Base-by-base conservation (phyloP, 2,113 vertebrate species). In the Todiramphus saurophagus region DNA sequence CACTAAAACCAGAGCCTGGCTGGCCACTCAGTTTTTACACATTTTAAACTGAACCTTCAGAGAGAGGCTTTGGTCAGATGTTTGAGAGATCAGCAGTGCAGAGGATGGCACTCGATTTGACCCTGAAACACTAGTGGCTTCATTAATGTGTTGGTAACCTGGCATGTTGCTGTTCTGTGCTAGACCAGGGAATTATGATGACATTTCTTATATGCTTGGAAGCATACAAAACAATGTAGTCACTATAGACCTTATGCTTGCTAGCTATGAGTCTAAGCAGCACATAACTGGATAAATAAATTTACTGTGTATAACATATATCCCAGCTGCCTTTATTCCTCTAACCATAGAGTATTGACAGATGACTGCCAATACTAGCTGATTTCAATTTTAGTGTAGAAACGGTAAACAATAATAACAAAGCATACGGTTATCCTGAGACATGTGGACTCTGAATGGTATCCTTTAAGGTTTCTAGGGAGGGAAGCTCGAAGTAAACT, bases 141-240 rank as follows among this genome's bases (percentile, higher is more conserved):
- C 9, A 16, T 82, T 69, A 58, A 25, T 1, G 0, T 35, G 10
- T 39, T 79, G 23, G 24, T 62, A 13, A 50, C 28, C 16, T 48
- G 30, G 7, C 20, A 39, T 0, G 0, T 4, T 62, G 27, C 10
- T 85, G 25, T 64, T 35, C 25, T 33, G 1, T n/a, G 46, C 28
- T 64, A 30, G 12, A 20, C 24, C 35, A 31, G 7, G 41, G 67
- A 73, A 35, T 73, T 25, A 44, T 21, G 2, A 62, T 74, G 33
- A 4, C 24, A 5, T 69, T 68, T 69, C n/a, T 60, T 56, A 17
- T 74, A 15, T 50, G 41, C 51, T 80, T 48, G 55, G 48, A 91
- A 43, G 17, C 1, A 0, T 30, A 60, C 9, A 66, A 51, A 89
- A 23, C 33, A 55, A 27, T 3, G 24, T 20, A 24, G 24, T n/a